Conservation (phyloP, 2,113 vertebrate genomes). For the Cinclus mexicanus region DNA sequence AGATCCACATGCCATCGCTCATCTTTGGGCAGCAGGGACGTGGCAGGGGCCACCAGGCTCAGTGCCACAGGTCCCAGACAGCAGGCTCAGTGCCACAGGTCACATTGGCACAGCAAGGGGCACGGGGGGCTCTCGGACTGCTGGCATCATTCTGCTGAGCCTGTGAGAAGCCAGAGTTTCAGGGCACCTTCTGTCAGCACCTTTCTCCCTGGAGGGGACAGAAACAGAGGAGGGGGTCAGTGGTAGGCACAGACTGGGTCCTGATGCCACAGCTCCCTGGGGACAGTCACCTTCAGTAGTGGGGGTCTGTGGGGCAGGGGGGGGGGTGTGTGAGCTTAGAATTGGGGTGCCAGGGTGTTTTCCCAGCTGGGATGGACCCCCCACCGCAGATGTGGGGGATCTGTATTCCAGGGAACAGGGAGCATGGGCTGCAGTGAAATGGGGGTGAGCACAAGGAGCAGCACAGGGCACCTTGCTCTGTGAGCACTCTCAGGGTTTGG, state of each 20-base stretch:
- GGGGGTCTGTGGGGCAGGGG: not conserved
- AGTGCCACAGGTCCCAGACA: fast-evolving
- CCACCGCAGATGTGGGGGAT: fast-evolving
- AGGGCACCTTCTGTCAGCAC: not conserved
- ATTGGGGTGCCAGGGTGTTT: not conserved
- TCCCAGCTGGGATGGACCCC: not conserved
- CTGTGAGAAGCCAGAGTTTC: not conserved
- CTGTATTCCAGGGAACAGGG: not conserved
- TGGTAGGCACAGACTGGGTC: fast-evolving
- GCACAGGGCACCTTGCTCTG: fast-evolving
- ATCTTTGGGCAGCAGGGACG: constrained; percentile 64
- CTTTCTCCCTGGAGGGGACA: not conserved
- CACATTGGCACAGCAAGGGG: fast-evolving
- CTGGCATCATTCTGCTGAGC: not conserved
- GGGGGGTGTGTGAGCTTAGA: not conserved
- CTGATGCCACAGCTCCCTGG: fast-evolving
- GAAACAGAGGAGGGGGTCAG: not conserved
- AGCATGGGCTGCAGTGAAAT: not conserved
- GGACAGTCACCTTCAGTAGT: not conserved
- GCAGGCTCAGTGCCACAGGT: not conserved
- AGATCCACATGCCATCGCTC: constrained; percentile 85
- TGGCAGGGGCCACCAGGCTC: not conserved
- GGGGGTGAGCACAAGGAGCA: fast-evolving
- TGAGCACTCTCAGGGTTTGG: fast-evolving
- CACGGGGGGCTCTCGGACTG: fast-evolving